phyloP scores from a whole-genome alignment of 1,140 invertebrate species.

The Diprion similis region DNA sequence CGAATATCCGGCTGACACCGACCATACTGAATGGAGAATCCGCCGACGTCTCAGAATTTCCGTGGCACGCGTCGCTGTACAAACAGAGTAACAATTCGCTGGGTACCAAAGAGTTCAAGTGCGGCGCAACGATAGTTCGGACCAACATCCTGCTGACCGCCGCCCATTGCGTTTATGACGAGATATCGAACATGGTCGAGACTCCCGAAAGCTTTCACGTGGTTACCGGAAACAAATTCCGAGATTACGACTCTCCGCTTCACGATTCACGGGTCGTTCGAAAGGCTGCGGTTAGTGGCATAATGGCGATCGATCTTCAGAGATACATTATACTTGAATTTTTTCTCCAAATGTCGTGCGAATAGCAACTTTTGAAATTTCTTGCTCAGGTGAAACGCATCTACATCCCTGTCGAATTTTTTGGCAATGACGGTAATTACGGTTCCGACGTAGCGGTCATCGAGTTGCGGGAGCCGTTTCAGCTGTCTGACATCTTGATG shows the following conservation, averaged over 20 bases:
- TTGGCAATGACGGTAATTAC: too few relatives aligned
- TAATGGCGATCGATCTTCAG: background rate
- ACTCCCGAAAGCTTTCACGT: conserved; percentile 35
- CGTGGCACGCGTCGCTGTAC: conserved; percentile 58
- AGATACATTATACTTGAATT: too few relatives aligned
- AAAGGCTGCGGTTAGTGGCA: conserved; percentile 40
- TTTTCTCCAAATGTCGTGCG: too few relatives aligned
- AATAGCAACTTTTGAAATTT: too few relatives aligned
- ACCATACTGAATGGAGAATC: conserved; percentile 43
- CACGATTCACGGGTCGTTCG: conserved; percentile 38
- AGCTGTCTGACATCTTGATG: too few relatives aligned
- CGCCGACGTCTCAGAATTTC: conserved; percentile 48
- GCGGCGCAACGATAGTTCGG: conserved; percentile 53
- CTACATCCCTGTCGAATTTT: too few relatives aligned
- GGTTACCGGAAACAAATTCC: conserved; percentile 48
- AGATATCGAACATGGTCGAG: conserved; percentile 23
- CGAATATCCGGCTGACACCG: conserved; percentile 25
- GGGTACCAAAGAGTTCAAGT: conserved; percentile 42
- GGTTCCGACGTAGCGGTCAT: too few relatives aligned
- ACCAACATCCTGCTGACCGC: conserved; percentile 51
- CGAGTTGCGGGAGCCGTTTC: too few relatives aligned
- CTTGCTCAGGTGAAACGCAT: too few relatives aligned
- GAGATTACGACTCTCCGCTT: conserved; percentile 43
- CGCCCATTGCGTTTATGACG: conserved; percentile 56
- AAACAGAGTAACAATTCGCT: conserved; percentile 1